phyloP scores from a whole-genome alignment of 2,113 vertebrate genomes.

The Megaleporinus macrocephalus region DNA sequence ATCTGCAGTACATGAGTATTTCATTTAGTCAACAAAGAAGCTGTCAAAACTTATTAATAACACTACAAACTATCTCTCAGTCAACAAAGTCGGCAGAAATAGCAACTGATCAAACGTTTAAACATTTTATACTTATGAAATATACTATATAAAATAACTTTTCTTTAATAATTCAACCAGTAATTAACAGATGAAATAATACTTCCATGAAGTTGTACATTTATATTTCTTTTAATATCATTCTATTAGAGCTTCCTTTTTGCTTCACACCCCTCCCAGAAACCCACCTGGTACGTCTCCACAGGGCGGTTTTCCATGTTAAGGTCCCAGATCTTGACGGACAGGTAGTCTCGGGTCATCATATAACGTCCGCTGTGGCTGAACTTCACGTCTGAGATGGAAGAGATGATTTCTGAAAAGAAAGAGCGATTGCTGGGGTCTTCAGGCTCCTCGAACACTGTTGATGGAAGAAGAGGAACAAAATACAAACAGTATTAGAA shows the following conservation, averaged over 20 bases:
- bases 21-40: too few relatives aligned
- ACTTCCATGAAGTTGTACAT: too few relatives aligned
- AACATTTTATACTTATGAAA: too few relatives aligned
- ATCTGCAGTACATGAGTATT: too few relatives aligned
- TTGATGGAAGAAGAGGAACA: background rate
- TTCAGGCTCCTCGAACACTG: constrained; percentile 82
- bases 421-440: constrained; percentile 82
- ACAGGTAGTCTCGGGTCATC: constrained; percentile 82
- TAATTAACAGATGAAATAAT: too few relatives aligned
- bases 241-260: background rate
- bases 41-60: too few relatives aligned
- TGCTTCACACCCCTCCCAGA: background rate
- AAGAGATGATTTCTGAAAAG: constrained; percentile 84
- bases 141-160: too few relatives aligned
- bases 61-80: too few relatives aligned
- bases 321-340: constrained; percentile 81
- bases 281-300: constrained; percentile 78
- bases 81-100: too few relatives aligned
- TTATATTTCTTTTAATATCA: too few relatives aligned
- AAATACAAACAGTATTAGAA: background rate
- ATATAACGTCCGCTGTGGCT: constrained; percentile 82
- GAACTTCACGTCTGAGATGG: constrained; percentile 82
- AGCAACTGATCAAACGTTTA: too few relatives aligned
- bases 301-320: constrained; percentile 82
- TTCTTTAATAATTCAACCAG: too few relatives aligned